Evolutionary conservation across 1,140 invertebrate species (phyloP), one percentile per base, ranked within the genome.

Genomic region (Trialeurodes vaporariorum): DNA sequence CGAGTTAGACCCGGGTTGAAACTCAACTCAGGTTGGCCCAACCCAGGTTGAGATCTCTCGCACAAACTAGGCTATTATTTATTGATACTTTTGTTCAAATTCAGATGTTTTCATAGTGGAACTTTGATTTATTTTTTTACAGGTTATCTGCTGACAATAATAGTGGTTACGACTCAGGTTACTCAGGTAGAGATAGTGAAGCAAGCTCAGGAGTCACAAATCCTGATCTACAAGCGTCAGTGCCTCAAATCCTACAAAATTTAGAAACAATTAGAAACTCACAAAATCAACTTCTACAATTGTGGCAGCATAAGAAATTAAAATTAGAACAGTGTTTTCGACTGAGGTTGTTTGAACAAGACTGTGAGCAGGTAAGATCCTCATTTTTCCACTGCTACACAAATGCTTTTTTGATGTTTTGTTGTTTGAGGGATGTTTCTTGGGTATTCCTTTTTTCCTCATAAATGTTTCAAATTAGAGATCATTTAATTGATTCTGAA

Each of bases 311-410:
- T 71, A 94, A 95, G 75, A 94, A 94, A 77, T 83, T 90, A 66
- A 92, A 94, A 77, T 82, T 98, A 65, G 94, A 98, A 77, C 94
- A 98, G 76, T 96, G 94, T 76, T 91, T 96, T 76, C 95, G 98
- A 75, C 83, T 97, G 68, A 83, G 94, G 63, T 83, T 97, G 21
- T 98, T 98, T 77, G 96, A 98, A 80, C 92, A 96, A 78, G 95
- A 98, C 79, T 96, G 93, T 72, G 93, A 97, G 77, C 96, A 98
- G 83, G 89, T 92, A 75, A 68, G 40, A 27, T n/a, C n/a, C n/a
- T n/a, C n/a, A 27, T 40, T 25, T n/a, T 72, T 61, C 26, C 58
- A 64, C 13, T 59, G n/a, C n/a, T n/a, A n/a, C n/a, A n/a, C n/a
- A n/a, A n/a, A n/a, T n/a, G n/a, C n/a, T n/a, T n/a, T n/a, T n/a